Evolutionary conservation across 2,888 invertebrate genomes (phyloP), one percentile per base, ranked within the genome.

Genomic region (Crocallis elinguaria): DNA sequence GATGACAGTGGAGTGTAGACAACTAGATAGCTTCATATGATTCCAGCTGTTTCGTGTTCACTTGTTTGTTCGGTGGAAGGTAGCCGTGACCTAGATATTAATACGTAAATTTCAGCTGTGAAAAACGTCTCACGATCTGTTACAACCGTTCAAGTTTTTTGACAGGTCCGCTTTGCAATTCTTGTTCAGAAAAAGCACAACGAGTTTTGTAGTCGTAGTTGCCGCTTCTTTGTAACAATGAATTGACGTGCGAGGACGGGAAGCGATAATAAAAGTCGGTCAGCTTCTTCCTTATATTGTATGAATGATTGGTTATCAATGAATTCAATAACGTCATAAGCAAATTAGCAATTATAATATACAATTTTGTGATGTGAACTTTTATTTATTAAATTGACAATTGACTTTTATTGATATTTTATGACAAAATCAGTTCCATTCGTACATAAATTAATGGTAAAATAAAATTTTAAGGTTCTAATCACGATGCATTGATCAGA

Each of bases 31-130:
- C 23, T 7, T 32, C 4, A 6, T 29, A 13, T 27, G 9, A 36
- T 43, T 50, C 35, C 43, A 57, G 41, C 52, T 64, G 61, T 51
- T 62, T 55, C 60, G 59, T 63, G 56, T 60, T 66, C 60, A 67
- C 53, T 61, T 64, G 60, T 63, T 65, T 66, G 54, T 41, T 55
- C 38, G 14, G 48, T 58, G 48, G 30, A 1, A 21, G 52, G 29
- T 45, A 66, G 36, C 73, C 75, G 46, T 77, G 75, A 69, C 77
- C 77, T 62, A 71, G 52, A 69, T 75, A 51, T 61, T 60, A 64
- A 63, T 60, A 55, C 33, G 48, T 19, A 50, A 46, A 37, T 60
- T 65, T 62, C 38, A 62, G 62, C 44, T 62, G 57, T 35, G 41
- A 55, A 60, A 45, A 45, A 41, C 35, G 49, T 55, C 52, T 50